These are phyloP conservation scores for Epinotia demarniana DNA, from an alignment of 2,888 invertebrate genomes.

Conservation along the genomic window DNA sequence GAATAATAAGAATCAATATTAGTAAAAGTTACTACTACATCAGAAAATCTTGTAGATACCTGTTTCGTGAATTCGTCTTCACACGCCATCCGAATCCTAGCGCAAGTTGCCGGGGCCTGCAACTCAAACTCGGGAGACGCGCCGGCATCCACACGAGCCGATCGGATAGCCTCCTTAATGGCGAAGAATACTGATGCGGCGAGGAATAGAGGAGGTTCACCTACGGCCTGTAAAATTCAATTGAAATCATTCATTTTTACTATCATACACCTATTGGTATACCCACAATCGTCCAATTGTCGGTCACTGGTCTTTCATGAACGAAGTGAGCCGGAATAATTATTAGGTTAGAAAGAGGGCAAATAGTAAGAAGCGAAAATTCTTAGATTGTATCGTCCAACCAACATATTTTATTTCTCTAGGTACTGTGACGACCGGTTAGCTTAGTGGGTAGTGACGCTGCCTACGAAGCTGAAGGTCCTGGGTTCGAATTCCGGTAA, in stretches of 20 bases:
- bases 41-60: conserved; percentile 73
- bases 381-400: no score
- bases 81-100: conserved; percentile 95
- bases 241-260: background rate
- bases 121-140: conserved; percentile 85
- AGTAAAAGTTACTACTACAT: no score
- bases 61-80: conserved; percentile 91
- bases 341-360: no score
- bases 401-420: no score
- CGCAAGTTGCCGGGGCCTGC: conserved; percentile 94
- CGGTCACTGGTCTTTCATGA: no score
- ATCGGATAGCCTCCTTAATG: conserved; percentile 92
- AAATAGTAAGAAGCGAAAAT: background rate
- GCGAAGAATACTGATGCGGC: conserved; percentile 95
- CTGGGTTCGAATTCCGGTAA: no score
- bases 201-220: conserved; percentile 97
- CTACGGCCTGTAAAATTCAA: conserved; percentile 89
- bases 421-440: no score
- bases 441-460: no score
- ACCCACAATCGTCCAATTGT: background rate
- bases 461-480: no score
- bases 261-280: background rate
- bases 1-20: no score
- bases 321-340: no score
- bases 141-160: conserved; percentile 89